A percentile compares a stretch with the other conserved stretches of the same genome.
Evolutionary conservation across 1,140 invertebrate genomes (phyloP).

Genomic region (Drosophila tristis): DNA sequence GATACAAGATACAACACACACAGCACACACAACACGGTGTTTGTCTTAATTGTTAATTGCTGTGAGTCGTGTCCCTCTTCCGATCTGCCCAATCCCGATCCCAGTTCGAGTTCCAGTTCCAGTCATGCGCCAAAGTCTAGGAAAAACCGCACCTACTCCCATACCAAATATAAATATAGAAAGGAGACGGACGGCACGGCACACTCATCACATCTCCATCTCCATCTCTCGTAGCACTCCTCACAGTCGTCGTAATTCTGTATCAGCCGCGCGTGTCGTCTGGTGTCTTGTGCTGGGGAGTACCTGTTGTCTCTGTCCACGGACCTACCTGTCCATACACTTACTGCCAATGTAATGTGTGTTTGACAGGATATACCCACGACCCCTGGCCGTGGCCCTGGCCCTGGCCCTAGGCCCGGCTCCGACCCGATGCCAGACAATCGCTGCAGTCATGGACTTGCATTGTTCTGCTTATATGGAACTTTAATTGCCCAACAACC

Average conservation of each 20-base stretch:
- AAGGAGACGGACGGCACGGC: constrained; percentile 10
- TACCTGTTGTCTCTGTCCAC: constrained; percentile 52
- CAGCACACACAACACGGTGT: constrained; percentile 8
- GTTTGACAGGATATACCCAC: constrained; percentile 57
- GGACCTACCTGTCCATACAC: constrained; percentile 48
- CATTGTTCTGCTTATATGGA: constrained; percentile 30
- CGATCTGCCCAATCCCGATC: constrained; percentile 16
- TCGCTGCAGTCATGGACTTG: constrained; percentile 32
- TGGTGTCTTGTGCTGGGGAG: constrained; percentile 20
- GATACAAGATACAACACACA: constrained; percentile 47
- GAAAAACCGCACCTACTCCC: constrained; percentile 58
- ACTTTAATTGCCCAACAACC: constrained; percentile 64
- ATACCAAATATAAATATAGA: constrained; percentile 29
- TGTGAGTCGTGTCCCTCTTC: constrained; percentile 24
- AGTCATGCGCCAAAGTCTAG: constrained; percentile 54
- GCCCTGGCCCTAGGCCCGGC: neutral
- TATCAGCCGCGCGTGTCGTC: constrained; percentile 66
- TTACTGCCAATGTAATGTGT: constrained; percentile 49
- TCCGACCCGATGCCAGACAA: constrained; percentile 4
- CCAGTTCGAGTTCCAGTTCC: constrained; percentile 22
- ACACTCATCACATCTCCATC: no score
- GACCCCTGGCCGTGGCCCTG: constrained; percentile 8
- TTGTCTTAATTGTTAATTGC: constrained; percentile 65
- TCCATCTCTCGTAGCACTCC: no score
- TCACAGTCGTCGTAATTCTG: constrained; percentile 17